Base-by-base conservation (phyloP, 30 jellyfish, hydroid and myxozoan genomes). In the Morbakka virulenta region DNA sequence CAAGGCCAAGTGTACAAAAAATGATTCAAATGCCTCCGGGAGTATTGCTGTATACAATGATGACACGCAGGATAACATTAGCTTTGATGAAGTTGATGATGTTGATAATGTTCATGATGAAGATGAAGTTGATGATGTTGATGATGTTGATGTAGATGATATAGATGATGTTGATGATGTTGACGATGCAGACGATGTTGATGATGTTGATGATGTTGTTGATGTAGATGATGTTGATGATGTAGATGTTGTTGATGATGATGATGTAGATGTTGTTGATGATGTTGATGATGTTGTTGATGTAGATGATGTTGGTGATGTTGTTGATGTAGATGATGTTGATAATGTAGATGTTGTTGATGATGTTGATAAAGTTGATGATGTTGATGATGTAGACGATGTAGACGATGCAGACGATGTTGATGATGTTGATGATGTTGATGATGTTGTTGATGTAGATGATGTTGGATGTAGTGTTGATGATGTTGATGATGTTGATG, bases 111-210 rank as follows among this genome's bases (percentile, higher is more conserved):
- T 35, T 21, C 48, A 28, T 61, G 67, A 52, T 29, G 94, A 82
- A 70, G 94, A 62, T 82, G 67, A 70, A 70, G 94, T 70, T 82
- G 70, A 62, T 14, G 94, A 82, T 61, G 94, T 70, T 50, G 94
- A 82, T 62, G 67, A 81, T 14, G 94, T 81, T 20, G 94, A 81
- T 28, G 94, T 64, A 1, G 79, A 81, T 6, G 81, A 62, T 72
- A 86, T 70, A 28, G 94, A 70, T 22, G 94, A 82, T 50, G 57
- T 81, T 69, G 87, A 72, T 31, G 81, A 75, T 2, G 69, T 27
- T 32, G 66, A 64, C 78, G 69, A 81, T 0, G 94, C 71, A 36
- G 69, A 77, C 52, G 94, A 82, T 31, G 94, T 70, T 62, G 94
- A 82, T 30, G 82, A 82, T 25, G 94, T 62, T 35, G 33, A 64